Evolutionary conservation across 2,888 invertebrate genomes (phyloP).

Genomic region (Crioceris asparagi): DNA sequence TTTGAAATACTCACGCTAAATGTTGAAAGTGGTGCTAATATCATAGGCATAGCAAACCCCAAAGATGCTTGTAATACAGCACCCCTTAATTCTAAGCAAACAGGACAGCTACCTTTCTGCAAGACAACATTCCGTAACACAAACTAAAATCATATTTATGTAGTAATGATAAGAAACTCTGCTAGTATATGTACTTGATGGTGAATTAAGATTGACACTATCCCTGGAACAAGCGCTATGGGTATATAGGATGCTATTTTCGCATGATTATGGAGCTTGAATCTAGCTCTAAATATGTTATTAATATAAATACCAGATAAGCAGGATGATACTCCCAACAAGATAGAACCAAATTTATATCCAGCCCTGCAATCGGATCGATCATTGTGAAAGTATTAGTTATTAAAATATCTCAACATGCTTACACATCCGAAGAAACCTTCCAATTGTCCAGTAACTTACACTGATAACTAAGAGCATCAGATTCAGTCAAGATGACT

Average conservation of each 20-base stretch:
- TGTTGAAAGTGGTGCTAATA: constrained; percentile 48
- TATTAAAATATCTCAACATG: not conserved
- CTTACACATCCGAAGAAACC: constrained; percentile 48
- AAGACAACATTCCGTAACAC: constrained; percentile 48
- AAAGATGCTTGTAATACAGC: constrained; percentile 43
- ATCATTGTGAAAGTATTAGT: not conserved
- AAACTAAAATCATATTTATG: constrained; percentile 37
- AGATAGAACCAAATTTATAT: constrained; percentile 40
- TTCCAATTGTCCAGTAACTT: constrained; percentile 50
- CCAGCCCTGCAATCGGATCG: constrained; percentile 40
- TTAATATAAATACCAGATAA: constrained; percentile 51
- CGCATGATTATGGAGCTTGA: constrained; percentile 50
- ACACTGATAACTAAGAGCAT: constrained; percentile 51
- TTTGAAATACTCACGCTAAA: constrained; percentile 44
- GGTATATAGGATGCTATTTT: constrained; percentile 50
- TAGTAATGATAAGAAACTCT: not conserved
- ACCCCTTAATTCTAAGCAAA: constrained; percentile 54
- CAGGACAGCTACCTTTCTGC: constrained; percentile 45
- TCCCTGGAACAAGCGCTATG: constrained; percentile 48
- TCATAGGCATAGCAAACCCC: constrained; percentile 49
- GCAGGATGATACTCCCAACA: constrained; percentile 44
- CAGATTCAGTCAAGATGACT: constrained; percentile 42
- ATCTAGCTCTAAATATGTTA: constrained; percentile 47
- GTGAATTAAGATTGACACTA: constrained; percentile 40
- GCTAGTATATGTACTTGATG: constrained; percentile 14